phyloP scores from a whole-genome alignment of 1,140 invertebrate species.

The Harpegnathos saltator region DNA sequence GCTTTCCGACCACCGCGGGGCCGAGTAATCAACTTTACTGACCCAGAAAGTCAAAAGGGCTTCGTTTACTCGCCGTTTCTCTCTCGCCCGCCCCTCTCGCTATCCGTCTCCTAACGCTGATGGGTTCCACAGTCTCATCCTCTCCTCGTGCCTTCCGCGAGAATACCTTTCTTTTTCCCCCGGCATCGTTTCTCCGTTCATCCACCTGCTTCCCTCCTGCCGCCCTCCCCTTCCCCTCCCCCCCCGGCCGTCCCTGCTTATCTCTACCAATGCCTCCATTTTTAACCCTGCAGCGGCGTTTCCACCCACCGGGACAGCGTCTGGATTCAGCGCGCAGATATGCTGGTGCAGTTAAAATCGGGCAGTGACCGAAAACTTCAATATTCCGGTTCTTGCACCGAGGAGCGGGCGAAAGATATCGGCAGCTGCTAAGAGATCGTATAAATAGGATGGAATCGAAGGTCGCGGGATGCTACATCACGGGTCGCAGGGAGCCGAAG shows the following conservation, averaged over 20 bases:
- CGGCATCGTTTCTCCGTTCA: slow-evolving; percentile 18
- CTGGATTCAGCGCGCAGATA: slow-evolving; percentile 65
- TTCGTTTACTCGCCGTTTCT: slow-evolving; percentile 70
- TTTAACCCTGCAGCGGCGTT: slow-evolving; percentile 52
- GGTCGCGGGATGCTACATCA: slow-evolving; percentile 28
- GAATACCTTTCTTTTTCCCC: slow-evolving; percentile 32
- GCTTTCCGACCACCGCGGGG: slow-evolving; percentile 56
- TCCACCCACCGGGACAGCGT: slow-evolving; percentile 29
- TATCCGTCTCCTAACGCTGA: slow-evolving; percentile 51
- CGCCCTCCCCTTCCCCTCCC: no score
- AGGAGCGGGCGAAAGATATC: slow-evolving; percentile 56
- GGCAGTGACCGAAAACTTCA: slow-evolving; percentile 79
- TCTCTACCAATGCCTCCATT: slow-evolving; percentile 43
- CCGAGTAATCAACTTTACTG: slow-evolving; percentile 77
- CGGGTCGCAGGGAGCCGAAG: no score
- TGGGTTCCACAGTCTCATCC: slow-evolving; percentile 1
- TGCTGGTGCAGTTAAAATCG: slow-evolving; percentile 75
- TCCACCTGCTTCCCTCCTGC: slow-evolving; percentile 12
- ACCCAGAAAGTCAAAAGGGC: slow-evolving; percentile 75
- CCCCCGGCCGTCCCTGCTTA: slow-evolving; percentile 41
- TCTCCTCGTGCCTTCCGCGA: not conserved
- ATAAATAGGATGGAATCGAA: slow-evolving; percentile 49
- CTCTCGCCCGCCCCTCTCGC: slow-evolving; percentile 33
- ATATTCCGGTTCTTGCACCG: slow-evolving; percentile 74
- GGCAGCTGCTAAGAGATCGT: slow-evolving; percentile 54